Percentiles rank a stretch among this genome's conserved stretches.
Conservation (phyloP, 2,113 vertebrate species). For the Prinia subflava region DNA sequence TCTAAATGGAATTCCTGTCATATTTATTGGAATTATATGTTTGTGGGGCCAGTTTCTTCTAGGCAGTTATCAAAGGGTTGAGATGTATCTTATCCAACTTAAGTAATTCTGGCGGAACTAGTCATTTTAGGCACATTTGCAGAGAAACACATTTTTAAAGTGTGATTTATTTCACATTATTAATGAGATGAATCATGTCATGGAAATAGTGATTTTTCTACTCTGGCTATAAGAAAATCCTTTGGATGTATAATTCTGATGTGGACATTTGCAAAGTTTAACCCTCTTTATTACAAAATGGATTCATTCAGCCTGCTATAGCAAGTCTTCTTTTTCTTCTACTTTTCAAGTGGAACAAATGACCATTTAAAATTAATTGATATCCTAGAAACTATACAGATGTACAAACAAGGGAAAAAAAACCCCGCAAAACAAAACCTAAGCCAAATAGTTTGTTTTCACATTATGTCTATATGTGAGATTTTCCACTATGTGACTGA, state of each 20-base stretch:
- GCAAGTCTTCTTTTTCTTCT: background rate
- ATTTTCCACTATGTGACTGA: background rate
- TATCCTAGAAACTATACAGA: background rate
- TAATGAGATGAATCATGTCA: background rate
- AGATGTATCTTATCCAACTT: background rate
- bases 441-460: background rate
- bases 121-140: background rate
- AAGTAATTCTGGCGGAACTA: background rate
- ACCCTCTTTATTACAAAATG: background rate
- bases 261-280: background rate
- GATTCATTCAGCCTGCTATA: background rate
- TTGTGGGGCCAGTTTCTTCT: background rate
- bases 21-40: background rate
- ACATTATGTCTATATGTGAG: background rate
- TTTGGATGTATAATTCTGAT: background rate
- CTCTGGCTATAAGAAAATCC: background rate
- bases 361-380: background rate
- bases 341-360: background rate
- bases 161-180: background rate
- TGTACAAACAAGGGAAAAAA: background rate
- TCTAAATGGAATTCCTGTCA: background rate
- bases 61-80: background rate
- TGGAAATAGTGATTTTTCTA: background rate
- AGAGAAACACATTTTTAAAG: background rate
- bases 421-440: background rate